A percentile compares a stretch with the other conserved stretches of the same genome.
phyloP scores from a whole-genome alignment of 2,888 invertebrate species.

The Ariolimax columbianus region DNA sequence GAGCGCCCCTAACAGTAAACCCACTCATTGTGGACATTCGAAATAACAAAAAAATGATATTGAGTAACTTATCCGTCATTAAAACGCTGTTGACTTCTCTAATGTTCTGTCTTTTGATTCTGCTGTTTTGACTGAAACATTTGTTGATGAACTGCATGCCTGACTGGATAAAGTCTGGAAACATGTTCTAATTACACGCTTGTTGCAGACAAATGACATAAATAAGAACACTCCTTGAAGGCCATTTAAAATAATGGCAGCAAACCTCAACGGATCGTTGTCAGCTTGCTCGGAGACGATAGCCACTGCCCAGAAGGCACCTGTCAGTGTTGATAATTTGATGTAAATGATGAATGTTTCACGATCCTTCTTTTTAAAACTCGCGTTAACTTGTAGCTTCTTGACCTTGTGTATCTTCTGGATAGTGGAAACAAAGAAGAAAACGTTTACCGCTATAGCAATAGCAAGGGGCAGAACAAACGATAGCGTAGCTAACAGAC shows the following conservation, averaged over 20 bases:
- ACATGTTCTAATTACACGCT: conserved; percentile 22
- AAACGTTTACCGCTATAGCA: neutral
- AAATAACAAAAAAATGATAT: too few relatives aligned
- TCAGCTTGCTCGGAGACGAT: conserved; percentile 28
- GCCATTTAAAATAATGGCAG: conserved; percentile 39
- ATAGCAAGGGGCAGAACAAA: conserved; percentile 13
- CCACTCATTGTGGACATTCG: too few relatives aligned
- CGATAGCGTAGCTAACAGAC: neutral
- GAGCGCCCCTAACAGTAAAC: too few relatives aligned
- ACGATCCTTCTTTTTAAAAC: conserved; percentile 1
- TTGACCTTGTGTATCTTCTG: conserved; percentile 29
- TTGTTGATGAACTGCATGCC: neutral
- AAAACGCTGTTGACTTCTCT: neutral
- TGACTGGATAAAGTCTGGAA: neutral
- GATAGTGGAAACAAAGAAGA: conserved; percentile 33
- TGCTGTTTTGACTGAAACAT: neutral
- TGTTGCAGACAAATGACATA: conserved; percentile 43
- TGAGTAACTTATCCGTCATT: neutral
- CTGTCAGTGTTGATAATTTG: conserved; percentile 45
- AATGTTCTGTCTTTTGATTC: neutral
- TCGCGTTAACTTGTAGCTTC: conserved; percentile 16
- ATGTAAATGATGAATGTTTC: conserved; percentile 40
- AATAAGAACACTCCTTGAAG: conserved; percentile 44
- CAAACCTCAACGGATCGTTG: conserved; percentile 30
- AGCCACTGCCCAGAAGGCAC: conserved; percentile 34